Evolutionary conservation across 2,113 vertebrate genomes (phyloP).

Genomic region (Elephas maximus): DNA sequence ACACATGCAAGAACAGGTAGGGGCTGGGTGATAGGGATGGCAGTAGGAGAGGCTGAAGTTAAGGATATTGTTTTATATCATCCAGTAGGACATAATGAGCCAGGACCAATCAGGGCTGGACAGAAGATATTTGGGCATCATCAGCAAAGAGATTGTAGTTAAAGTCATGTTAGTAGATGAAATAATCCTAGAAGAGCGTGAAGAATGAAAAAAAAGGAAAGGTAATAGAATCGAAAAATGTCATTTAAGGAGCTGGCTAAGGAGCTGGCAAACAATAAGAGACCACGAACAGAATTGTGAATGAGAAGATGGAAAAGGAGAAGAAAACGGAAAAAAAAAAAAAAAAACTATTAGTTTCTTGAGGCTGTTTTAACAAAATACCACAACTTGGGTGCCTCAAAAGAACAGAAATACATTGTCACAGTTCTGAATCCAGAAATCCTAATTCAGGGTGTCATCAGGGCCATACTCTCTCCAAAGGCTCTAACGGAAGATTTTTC

Average conservation of each 20-base stretch:
- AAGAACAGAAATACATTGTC: too few relatives aligned
- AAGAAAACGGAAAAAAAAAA: background rate
- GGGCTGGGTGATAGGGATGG: fast-evolving
- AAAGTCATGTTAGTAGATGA: fast-evolving
- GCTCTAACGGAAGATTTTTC: background rate
- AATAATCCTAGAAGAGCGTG: fast-evolving
- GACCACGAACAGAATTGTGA: fast-evolving
- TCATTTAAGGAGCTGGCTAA: fast-evolving
- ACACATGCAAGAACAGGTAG: fast-evolving
- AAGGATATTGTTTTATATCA: background rate
- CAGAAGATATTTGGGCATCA: fast-evolving
- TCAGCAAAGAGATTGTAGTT: fast-evolving
- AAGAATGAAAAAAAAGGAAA: fast-evolving
- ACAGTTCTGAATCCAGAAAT: background rate
- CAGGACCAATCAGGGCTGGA: fast-evolving
- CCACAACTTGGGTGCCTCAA: too few relatives aligned
- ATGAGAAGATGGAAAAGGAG: fast-evolving
- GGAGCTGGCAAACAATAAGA: too few relatives aligned
- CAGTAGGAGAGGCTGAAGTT: background rate
- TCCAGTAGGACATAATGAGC: fast-evolving
- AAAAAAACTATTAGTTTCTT: too few relatives aligned
- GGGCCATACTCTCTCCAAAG: background rate
- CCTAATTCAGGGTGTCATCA: background rate
- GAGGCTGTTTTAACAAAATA: background rate
- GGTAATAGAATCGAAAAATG: fast-evolving